Percentiles rank a stretch among this genome's conserved stretches.
Conservation (phyloP, 2,797 vertebrate genomes). For the Hephaestus fuliginosus region DNA sequence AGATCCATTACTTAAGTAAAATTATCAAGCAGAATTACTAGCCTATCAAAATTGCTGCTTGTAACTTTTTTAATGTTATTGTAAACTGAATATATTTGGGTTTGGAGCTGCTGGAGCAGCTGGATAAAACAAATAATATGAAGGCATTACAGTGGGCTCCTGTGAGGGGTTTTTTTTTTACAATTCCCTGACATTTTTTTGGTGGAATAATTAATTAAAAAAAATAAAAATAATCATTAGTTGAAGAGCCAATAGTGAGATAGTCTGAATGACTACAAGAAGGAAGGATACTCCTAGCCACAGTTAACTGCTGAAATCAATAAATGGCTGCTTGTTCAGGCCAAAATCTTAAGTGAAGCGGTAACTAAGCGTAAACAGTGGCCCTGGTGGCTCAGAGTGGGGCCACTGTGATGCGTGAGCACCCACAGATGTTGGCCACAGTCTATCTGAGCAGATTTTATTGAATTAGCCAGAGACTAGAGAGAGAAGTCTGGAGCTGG, state of each 20-base stretch:
- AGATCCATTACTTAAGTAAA: not conserved
- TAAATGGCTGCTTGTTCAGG: conserved; percentile 22
- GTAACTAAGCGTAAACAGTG: conserved; percentile 45
- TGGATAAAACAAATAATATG: not conserved
- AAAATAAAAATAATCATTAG: not conserved
- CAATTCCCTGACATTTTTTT: not conserved
- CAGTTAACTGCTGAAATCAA: conserved; percentile 13
- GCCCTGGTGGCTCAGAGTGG: conserved; percentile 32
- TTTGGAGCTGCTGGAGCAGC: not conserved
- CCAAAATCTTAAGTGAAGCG: conserved; percentile 33
- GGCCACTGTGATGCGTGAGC: conserved; percentile 39
- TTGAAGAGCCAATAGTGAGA: not conserved
- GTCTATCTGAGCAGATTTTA: conserved; percentile 61
- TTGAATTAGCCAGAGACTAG: conserved; percentile 70
- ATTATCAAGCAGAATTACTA: not conserved
- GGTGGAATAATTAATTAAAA: not conserved
- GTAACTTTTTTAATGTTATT: not conserved
- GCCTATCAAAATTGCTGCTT: not conserved
- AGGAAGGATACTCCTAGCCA: not conserved
- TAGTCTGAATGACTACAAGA: not conserved
- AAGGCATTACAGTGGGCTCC: not conserved
- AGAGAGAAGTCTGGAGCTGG: conserved; percentile 56
- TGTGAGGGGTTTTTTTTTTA: not conserved
- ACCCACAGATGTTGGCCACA: conserved; percentile 66
- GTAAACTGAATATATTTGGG: not conserved